Conservation (phyloP, 2,888 invertebrate genomes). For the Diploptera punctata region DNA sequence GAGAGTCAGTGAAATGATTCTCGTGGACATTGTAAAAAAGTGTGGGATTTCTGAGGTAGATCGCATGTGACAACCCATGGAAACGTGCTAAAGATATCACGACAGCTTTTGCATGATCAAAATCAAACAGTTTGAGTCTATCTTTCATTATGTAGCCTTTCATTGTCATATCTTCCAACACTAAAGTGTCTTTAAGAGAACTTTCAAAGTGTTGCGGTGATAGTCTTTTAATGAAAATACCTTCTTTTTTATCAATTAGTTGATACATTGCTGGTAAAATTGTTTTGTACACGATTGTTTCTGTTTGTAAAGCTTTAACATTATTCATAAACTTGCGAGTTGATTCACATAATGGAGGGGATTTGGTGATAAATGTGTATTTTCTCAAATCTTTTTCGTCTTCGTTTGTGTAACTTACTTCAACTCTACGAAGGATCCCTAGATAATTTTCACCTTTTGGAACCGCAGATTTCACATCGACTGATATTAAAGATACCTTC, state of each 20-base stretch:
- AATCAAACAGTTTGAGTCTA: background rate
- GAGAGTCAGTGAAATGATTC: slow-evolving; percentile 13
- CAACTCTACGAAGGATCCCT: background rate
- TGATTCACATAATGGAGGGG: slow-evolving; percentile 25
- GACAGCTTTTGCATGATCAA: slow-evolving; percentile 7
- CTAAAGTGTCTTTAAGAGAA: background rate
- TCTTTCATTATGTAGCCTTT: slow-evolving; percentile 22
- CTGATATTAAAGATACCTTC: background rate
- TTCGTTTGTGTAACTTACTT: background rate
- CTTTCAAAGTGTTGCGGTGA: background rate
- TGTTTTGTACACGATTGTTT: slow-evolving; percentile 11
- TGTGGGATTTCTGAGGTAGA: background rate
- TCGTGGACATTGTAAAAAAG: background rate
- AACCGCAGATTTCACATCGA: background rate
- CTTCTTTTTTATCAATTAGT: background rate
- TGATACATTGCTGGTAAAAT: background rate
- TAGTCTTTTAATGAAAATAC: background rate
- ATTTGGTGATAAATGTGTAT: slow-evolving; percentile 35
- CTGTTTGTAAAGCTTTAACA: slow-evolving; percentile 9
- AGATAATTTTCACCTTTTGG: slow-evolving; percentile 2
- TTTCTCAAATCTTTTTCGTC: background rate
- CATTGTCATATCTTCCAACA: slow-evolving; percentile 15
- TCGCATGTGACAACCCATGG: slow-evolving; percentile 15
- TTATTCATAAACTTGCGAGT: background rate
- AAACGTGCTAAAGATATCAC: slow-evolving; percentile 9